Evolutionary conservation across 23 tunicate genomes (phyloP), one percentile per base, ranked within the genome.

Genomic region (Botrylloides violaceus): DNA sequence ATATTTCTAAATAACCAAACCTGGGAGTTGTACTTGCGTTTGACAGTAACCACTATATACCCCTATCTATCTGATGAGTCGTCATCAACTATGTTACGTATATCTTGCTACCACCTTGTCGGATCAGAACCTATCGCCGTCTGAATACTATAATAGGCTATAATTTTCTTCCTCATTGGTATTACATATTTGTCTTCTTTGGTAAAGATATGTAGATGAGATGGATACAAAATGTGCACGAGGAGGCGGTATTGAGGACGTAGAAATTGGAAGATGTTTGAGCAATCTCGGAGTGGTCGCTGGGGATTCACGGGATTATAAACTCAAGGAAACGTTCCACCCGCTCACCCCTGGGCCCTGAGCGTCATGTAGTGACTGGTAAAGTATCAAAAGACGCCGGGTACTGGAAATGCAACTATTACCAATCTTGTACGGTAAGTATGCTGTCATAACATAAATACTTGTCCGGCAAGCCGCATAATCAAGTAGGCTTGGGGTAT

Each of bases 401-500:
- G 92, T 79, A 71, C 29, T 84, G 84, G 84, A 53, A 84, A 23
- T 79, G 71, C 74, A 72, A 36, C 29, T 79, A 79, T 56, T 79
- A 84, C 37, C 76, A 71, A 6, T 39, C 77, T 22, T 59, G 70
- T 32, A 4, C 60, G 75, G 90, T 83, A 32, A 66, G 76, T 32
- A 2, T 3, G 12, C 12, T 34, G 24, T 28, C 0, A n/a, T n/a
- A n/a, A n/a, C n/a, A n/a, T n/a, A n/a, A n/a, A n/a, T n/a, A n/a
- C n/a, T n/a, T n/a, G n/a, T n/a, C n/a, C n/a, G n/a, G n/a, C n/a
- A n/a, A n/a, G n/a, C n/a, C n/a, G n/a, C n/a, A n/a, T n/a, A n/a
- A n/a, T n/a, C n/a, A n/a, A n/a, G n/a, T n/a, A n/a, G n/a, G n/a
- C n/a, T n/a, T n/a, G n/a, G n/a, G n/a, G n/a, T n/a, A n/a, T n/a